Conservation (phyloP, 2,113 vertebrate species). For the Poecile atricapillus region DNA sequence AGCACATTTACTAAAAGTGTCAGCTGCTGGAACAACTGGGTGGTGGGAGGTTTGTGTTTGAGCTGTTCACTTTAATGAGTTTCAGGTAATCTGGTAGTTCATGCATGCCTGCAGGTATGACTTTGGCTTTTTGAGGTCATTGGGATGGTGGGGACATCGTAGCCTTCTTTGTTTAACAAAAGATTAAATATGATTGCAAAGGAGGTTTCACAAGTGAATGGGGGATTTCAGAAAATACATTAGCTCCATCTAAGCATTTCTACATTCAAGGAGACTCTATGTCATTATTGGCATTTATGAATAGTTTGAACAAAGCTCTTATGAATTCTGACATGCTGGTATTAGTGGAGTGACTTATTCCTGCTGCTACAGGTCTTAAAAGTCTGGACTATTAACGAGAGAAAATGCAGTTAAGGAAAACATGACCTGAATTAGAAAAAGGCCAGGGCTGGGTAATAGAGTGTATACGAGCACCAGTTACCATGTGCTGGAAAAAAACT, state of each 20-base stretch:
- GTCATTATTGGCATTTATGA: constrained; percentile 4
- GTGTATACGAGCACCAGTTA: neutral
- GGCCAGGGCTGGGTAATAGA: neutral
- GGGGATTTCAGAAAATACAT: neutral
- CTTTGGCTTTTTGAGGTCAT: neutral
- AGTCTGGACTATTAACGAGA: neutral
- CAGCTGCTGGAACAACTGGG: neutral
- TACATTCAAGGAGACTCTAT: neutral
- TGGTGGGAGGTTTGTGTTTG: neutral
- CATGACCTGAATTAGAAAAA: neutral
- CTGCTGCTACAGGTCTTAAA: neutral
- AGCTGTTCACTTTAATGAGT: neutral
- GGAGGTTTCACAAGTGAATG: neutral
- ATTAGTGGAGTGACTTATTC: neutral
- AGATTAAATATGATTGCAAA: neutral
- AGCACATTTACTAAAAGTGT: neutral
- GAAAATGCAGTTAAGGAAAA: neutral
- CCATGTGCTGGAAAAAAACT: neutral
- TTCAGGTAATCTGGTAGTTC: neutral
- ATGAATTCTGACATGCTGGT: neutral
- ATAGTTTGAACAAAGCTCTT: neutral
- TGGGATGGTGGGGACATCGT: neutral
- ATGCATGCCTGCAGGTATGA: neutral
- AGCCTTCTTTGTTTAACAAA: neutral
- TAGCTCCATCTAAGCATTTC: neutral